These are phyloP conservation scores for Nesidiocoris tenuis DNA, from an alignment of 2,888 invertebrate genomes.

Conservation along the genomic window DNA sequence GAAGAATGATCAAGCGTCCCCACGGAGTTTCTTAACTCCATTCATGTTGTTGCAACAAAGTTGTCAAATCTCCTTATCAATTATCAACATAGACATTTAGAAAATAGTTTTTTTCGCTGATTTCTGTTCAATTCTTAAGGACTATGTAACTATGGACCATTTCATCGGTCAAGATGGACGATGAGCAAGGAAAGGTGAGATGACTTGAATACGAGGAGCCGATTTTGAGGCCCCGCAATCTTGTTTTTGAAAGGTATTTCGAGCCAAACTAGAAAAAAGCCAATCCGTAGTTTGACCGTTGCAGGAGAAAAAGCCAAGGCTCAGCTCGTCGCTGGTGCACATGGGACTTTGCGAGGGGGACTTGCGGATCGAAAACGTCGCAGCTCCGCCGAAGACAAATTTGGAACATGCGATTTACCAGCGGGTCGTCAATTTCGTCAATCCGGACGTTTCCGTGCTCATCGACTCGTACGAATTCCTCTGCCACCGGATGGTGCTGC, in stretches of 20 bases:
- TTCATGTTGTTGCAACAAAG: no score
- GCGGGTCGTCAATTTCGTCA: slow-evolving; percentile 27
- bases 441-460: slow-evolving; percentile 65
- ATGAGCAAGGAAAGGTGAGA: not conserved
- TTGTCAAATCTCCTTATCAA: no score
- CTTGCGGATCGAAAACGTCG: not conserved
- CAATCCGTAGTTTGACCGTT: no score
- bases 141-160: no score
- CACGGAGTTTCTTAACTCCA: no score
- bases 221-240: no score
- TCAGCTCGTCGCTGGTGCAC: not conserved
- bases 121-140: no score
- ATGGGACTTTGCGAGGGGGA: slow-evolving; percentile 9
- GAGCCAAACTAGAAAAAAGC: no score
- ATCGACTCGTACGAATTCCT: slow-evolving; percentile 67
- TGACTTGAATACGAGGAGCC: not conserved
- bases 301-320: not conserved
- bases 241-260: no score
- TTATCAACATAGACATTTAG: no score
- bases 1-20: no score
- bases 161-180: not conserved
- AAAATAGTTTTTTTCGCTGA: no score
- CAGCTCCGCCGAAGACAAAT: slow-evolving; percentile 19
- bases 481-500: slow-evolving; percentile 68
- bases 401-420: slow-evolving; percentile 22